Evolutionary conservation across 2,888 invertebrate genomes (phyloP).

Genomic region (Acanthosepion pharaonis): DNA sequence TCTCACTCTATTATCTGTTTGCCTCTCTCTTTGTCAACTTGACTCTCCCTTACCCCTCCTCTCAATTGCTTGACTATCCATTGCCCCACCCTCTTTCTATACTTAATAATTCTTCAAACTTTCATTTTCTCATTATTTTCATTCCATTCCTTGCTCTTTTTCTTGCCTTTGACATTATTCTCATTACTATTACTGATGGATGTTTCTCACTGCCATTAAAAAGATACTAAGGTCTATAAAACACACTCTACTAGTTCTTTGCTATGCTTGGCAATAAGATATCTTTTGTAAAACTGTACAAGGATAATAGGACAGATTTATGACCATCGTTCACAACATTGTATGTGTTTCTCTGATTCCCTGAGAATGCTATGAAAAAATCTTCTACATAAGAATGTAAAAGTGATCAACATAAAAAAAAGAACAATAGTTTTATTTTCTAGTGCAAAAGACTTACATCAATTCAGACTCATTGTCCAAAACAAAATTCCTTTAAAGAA

Average conservation of each 20-base stretch:
- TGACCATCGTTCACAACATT: background rate
- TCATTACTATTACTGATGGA: background rate
- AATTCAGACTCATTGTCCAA: background rate
- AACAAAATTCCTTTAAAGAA: background rate
- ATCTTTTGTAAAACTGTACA: background rate
- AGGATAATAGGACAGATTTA: background rate
- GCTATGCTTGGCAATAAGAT: background rate
- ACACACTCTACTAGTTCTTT: background rate
- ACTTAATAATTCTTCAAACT: background rate
- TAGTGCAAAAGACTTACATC: background rate
- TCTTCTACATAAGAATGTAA: background rate
- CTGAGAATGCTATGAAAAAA: background rate
- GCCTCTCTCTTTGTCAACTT: background rate
- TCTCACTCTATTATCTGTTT: background rate
- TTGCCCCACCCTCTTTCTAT: background rate
- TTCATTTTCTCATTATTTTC: background rate
- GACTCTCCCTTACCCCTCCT: conserved; percentile 43
- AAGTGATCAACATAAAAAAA: background rate
- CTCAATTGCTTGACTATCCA: background rate
- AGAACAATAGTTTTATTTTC: background rate
- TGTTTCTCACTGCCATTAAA: background rate
- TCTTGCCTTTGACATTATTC: background rate
- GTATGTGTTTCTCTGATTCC: background rate
- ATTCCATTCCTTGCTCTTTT: background rate
- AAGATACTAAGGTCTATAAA: background rate